A percentile compares a stretch with the other conserved stretches of the same genome.
Evolutionary conservation across 2,888 invertebrate genomes (phyloP).

Genomic region (Drosophila atroscutellata): DNA sequence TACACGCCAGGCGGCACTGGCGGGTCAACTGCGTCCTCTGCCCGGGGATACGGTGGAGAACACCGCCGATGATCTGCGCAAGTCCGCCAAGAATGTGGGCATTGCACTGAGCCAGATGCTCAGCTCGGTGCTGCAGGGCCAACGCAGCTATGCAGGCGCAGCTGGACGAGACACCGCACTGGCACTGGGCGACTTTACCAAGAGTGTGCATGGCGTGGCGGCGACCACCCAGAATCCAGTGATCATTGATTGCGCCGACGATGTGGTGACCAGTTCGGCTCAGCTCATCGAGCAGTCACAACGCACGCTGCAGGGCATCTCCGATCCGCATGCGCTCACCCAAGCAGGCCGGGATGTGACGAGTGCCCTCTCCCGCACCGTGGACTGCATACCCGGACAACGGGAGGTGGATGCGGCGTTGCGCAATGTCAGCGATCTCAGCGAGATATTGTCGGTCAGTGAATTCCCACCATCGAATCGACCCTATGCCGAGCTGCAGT

Average conservation of each 20-base stretch:
- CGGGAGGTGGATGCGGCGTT: slow-evolving; percentile 96
- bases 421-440: slow-evolving; percentile 91
- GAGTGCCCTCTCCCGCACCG: slow-evolving; percentile 87
- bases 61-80: slow-evolving; percentile 86
- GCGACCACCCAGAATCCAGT: slow-evolving; percentile 88
- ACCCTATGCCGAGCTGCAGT: slow-evolving; percentile 92
- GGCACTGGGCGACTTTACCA: slow-evolving; percentile 90
- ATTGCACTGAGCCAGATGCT: slow-evolving; percentile 94
- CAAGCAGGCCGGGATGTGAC: slow-evolving; percentile 91
- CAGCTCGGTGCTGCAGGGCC: slow-evolving; percentile 93
- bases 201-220: slow-evolving; percentile 91
- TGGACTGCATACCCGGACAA: slow-evolving; percentile 96
- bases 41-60: slow-evolving; percentile 92
- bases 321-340: slow-evolving; percentile 86
- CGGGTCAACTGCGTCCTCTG: slow-evolving; percentile 90
- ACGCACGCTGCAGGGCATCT: slow-evolving; percentile 84
- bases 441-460: slow-evolving; percentile 89
- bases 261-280: slow-evolving; percentile 92
- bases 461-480: slow-evolving; percentile 91
- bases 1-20: slow-evolving; percentile 90
- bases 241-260: slow-evolving; percentile 90
- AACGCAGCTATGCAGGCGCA: slow-evolving; percentile 91
- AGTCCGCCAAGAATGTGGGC: slow-evolving; percentile 90
- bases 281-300: slow-evolving; percentile 93
- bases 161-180: slow-evolving; percentile 93